Evolutionary conservation across 2,797 vertebrate species (phyloP).

Genomic region (Thamnophis elegans): DNA sequence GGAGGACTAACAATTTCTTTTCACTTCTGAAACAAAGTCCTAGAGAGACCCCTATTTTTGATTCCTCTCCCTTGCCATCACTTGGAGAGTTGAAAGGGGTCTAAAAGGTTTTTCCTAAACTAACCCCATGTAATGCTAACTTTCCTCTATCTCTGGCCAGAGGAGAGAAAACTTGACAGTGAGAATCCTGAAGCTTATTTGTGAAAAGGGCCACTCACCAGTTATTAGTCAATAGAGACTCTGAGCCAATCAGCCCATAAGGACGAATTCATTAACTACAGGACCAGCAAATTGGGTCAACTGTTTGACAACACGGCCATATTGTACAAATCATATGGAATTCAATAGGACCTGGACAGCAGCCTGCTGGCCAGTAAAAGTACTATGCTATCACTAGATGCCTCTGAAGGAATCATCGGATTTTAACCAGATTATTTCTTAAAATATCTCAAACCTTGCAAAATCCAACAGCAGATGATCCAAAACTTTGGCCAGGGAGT

Average conservation of each 20-base stretch:
- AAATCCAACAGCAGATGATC: neutral
- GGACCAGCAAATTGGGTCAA: neutral
- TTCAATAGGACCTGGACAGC: neutral
- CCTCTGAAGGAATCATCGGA: neutral
- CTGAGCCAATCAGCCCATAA: neutral
- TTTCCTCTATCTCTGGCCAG: neutral
- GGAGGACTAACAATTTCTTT: neutral
- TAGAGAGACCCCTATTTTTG: neutral
- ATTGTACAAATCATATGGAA: neutral
- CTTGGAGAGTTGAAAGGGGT: neutral
- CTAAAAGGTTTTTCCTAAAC: neutral
- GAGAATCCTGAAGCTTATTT: neutral
- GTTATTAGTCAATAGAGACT: neutral
- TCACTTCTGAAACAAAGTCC: neutral
- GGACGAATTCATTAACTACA: neutral
- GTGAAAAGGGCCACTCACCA: neutral
- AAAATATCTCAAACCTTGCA: neutral
- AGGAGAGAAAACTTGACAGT: neutral
- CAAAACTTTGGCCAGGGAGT: neutral
- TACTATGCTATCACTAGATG: neutral
- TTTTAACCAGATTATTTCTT: neutral
- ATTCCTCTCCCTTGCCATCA: neutral
- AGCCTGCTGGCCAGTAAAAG: neutral
- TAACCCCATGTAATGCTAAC: neutral
- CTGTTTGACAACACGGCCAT: neutral